Evolutionary conservation across 1,140 invertebrate species (phyloP), one percentile per base, ranked within the genome.

Genomic region (Drepana arcuata): DNA sequence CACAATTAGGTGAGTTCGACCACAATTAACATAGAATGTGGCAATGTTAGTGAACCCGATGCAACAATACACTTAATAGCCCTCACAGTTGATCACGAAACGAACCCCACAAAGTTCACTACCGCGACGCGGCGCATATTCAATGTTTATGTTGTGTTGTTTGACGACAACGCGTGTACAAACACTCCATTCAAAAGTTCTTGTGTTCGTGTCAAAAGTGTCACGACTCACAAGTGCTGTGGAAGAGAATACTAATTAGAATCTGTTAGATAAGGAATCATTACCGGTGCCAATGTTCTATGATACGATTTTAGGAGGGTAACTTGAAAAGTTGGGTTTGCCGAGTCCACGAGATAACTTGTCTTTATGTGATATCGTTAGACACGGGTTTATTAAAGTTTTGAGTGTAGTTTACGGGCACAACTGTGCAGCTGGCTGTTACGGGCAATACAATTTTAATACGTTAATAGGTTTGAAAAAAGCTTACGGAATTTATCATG

Each of bases 1-100:
- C 93, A 72, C 90, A 93, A 87, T 86, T 93, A 88, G 92, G 92
- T 94, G 74, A 90, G 91, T 90, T 32, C 33, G 30, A 34, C 25
- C 30, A 41, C 33, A 35, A 47, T 31, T 45, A 26, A 36, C 54
- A 58, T 26, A 10, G 48, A 46, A 49, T 32, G 36, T 49, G 41
- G 28, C 34, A 24, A 35, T 62, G 60, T 55, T 59, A 58, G 39
- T 52, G 49, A 62, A 61, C 57, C 48, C 46, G 32, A 35, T 47
- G 53, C 58, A 61, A 68, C 55, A 49, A 53, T 50, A 49, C 32
- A 23, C 49, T 38, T 47, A 51, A 50, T 56, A 41, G 38, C 34
- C 36, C 32, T 32, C 18, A 23, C 34, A 51, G 15, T 13, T 26
- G 34, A 29, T 34, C 35, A 33, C 36, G 27, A 41, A 27, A 38